These are phyloP conservation scores for Microplitis manilae DNA, from an alignment of 2,888 invertebrate genomes.

Conservation along the genomic window DNA sequence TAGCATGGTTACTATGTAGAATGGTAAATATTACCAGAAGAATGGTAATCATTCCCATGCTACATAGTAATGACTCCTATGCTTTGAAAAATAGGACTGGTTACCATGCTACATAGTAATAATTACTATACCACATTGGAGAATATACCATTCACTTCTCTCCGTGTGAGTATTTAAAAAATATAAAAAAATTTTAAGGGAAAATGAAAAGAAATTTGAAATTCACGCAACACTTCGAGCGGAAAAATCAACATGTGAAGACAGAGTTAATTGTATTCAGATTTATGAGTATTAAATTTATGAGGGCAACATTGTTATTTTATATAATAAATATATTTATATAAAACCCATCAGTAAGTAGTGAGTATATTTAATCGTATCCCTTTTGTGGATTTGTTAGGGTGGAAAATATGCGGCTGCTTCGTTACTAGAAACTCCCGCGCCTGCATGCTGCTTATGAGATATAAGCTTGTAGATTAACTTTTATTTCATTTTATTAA, in stretches of 20 bases:
- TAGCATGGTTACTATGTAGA: too few relatives aligned
- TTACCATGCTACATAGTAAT: too few relatives aligned
- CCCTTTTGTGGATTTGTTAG: not conserved
- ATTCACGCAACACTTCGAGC: conserved; percentile 46
- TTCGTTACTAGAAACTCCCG: not conserved
- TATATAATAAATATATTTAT: not conserved
- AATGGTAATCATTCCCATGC: too few relatives aligned
- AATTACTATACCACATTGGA: too few relatives aligned
- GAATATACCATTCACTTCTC: too few relatives aligned
- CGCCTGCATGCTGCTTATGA: not conserved
- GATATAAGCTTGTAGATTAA: not conserved
- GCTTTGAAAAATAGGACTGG: too few relatives aligned
- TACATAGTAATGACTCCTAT: too few relatives aligned
- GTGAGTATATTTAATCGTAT: not conserved
- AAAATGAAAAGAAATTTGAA: not conserved
- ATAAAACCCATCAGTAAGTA: not conserved
- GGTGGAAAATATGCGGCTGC: not conserved
- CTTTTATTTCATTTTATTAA: not conserved
- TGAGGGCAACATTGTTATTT: conserved; percentile 33
- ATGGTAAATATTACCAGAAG: too few relatives aligned
- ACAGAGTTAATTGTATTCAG: conserved; percentile 62
- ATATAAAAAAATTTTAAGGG: not conserved
- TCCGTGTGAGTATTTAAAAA: too few relatives aligned
- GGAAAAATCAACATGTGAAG: conserved; percentile 66
- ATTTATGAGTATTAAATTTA: conserved; percentile 61